These are phyloP conservation scores for Exocentrus adspersus DNA, from an alignment of 2,888 invertebrate species.

Conservation along the genomic window DNA sequence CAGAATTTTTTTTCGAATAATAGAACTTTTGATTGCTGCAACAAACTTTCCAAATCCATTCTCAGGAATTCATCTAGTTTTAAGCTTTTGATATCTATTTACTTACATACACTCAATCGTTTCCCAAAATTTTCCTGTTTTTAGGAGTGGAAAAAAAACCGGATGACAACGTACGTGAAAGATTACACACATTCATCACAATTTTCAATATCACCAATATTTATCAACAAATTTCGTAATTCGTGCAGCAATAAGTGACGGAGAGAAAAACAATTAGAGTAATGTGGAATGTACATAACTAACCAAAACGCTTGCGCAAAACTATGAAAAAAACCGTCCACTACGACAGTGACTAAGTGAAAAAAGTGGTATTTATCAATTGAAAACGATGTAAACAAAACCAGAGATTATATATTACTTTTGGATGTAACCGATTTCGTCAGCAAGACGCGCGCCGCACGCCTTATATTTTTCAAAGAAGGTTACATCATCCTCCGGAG, in stretches of 20 bases:
- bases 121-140: too few species aligned
- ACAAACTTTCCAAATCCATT: too few species aligned
- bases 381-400: too few species aligned
- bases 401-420: slow-evolving; percentile 14
- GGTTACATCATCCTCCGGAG: slow-evolving; percentile 42
- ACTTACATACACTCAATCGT: too few species aligned
- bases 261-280: not conserved
- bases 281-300: too few species aligned
- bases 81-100: too few species aligned
- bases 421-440: slow-evolving; percentile 39
- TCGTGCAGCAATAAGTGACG: not conserved
- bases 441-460: slow-evolving; percentile 37
- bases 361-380: slow-evolving; percentile 7
- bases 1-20: too few species aligned
- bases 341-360: too few species aligned
- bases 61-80: too few species aligned
- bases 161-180: not conserved
- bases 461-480: slow-evolving; percentile 26
- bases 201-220: not conserved
- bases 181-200: not conserved
- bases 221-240: not conserved
- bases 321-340: too few species aligned
- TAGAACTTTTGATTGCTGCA: too few species aligned
- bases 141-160: not conserved
- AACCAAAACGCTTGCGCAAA: too few species aligned